These are phyloP conservation scores for Sparus aurata DNA, from an alignment of 2,797 vertebrate genomes.

Conservation along the genomic window DNA sequence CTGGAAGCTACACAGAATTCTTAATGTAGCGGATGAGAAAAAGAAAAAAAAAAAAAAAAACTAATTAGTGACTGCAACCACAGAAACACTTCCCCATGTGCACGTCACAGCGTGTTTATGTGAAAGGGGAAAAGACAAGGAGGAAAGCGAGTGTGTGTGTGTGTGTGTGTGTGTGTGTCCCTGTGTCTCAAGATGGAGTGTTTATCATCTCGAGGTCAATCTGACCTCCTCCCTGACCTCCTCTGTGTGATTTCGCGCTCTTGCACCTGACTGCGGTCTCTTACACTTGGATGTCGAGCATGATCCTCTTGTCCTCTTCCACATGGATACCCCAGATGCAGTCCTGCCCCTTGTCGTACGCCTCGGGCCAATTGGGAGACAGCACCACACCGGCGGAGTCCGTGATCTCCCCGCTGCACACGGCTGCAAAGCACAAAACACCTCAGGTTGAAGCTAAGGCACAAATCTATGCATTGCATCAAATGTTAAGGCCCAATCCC, in stretches of 20 bases:
- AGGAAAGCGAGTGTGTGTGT: slow-evolving; percentile 2
- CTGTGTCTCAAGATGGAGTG: slow-evolving; percentile 39
- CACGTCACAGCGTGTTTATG: slow-evolving; percentile 18
- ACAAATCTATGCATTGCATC: not conserved
- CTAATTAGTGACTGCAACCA: slow-evolving; percentile 72
- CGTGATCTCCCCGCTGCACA: slow-evolving; percentile 97
- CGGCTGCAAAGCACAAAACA: slow-evolving; percentile 85
- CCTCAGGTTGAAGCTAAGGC: slow-evolving; percentile 33
- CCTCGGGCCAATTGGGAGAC: slow-evolving; percentile 98
- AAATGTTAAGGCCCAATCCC: not conserved
- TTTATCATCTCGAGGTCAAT: slow-evolving; percentile 52
- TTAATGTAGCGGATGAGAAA: slow-evolving; percentile 71
- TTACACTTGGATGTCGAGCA: slow-evolving; percentile 96
- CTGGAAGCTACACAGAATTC: slow-evolving; percentile 80
- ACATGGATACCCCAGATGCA: slow-evolving; percentile 99
- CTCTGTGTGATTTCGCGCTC: slow-evolving; percentile 42
- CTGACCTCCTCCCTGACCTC: slow-evolving; percentile 50
- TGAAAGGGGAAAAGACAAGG: slow-evolving; percentile 19
- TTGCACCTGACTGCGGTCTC: slow-evolving; percentile 75
- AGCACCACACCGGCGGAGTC: slow-evolving; percentile 94
- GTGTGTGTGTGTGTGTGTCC: not conserved
- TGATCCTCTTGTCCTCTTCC: slow-evolving; percentile 97
- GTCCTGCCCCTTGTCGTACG: slow-evolving; percentile 97
- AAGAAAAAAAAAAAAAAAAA: slow-evolving; percentile 46
- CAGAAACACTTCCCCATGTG: slow-evolving; percentile 60